These are phyloP conservation scores for Gymnothorax javanicus DNA, from an alignment of 2,797 vertebrate species.

Conservation along the genomic window DNA sequence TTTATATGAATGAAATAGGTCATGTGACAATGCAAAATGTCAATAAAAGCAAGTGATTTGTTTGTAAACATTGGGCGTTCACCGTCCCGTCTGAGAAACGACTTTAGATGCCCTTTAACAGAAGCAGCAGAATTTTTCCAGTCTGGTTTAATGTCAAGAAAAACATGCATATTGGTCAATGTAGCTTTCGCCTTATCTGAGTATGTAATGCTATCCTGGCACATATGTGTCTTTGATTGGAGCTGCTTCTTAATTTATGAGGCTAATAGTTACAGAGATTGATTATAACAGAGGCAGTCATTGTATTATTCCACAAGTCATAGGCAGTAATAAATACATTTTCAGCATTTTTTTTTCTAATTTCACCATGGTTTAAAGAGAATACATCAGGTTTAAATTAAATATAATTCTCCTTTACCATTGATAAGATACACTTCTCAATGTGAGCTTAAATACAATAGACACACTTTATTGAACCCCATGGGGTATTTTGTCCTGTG, in stretches of 20 bases:
- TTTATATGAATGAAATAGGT: no score
- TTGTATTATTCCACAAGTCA: slow-evolving; percentile 1
- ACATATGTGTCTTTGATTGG: not conserved
- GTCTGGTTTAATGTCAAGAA: not conserved
- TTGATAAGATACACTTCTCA: not conserved
- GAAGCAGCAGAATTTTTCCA: not conserved
- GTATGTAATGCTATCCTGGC: not conserved
- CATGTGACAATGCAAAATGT: no score
- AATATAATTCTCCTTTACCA: not conserved
- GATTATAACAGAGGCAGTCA: slow-evolving; percentile 20
- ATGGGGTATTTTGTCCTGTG: no score
- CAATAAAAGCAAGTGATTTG: no score
- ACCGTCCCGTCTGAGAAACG: no score
- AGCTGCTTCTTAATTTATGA: slow-evolving; percentile 3
- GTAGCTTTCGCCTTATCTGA: not conserved
- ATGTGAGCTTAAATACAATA: no score
- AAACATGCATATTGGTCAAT: not conserved
- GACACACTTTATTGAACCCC: no score
- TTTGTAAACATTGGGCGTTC: no score
- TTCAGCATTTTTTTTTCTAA: not conserved
- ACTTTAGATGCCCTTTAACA: not conserved
- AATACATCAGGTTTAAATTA: not conserved
- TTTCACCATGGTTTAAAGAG: not conserved
- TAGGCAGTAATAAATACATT: not conserved
- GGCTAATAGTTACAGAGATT: slow-evolving; percentile 14